Base-by-base conservation (phyloP, 2,113 vertebrate genomes). In the Nymphicus hollandicus region DNA sequence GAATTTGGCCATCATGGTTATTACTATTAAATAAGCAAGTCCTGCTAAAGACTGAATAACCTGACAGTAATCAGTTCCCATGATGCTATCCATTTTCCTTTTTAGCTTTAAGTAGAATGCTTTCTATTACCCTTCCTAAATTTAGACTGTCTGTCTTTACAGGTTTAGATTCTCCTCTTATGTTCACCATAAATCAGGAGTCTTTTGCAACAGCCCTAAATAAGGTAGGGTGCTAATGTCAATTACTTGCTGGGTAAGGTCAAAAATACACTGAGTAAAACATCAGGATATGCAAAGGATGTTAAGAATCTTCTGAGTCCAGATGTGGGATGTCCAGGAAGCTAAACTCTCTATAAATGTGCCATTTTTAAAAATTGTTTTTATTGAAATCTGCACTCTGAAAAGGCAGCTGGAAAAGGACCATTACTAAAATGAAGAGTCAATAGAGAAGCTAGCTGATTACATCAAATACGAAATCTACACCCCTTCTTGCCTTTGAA, bases 301-400 rank as follows among this genome's bases (percentile, higher is more conserved):
- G 50, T 80, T 94, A 96, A 95, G 93, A 91, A 81, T 93, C 72
- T 95, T 95, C 68, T 60, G 58, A 73, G 50, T 94, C 89, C 52
- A 76, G 85, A 81, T 70, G 66, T 94, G 86, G 73, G 65, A 72
- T 93, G 91, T 94, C 41, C 73, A 95, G 86, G 83, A 87, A 93
- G 92, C 86, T 90, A 89, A 88, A 68, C 63, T 81, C n/a, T 90
- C 66, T 85, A 71, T 35, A 80, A 76, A 77, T 39, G 39, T 83
- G 17, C 5, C 3, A 7, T 33, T 52, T 44, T 5, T 9, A 3
- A 8, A 14, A 74, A 20, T 56, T 58, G 22, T 92, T 65, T 43
- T 88, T 90, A 58, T 49, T 68, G 43, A 83, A 93, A 68, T 44
- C 33, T 1, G 0, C 50, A 49, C 25, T 74, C 64, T 71, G 55